Base-by-base conservation (phyloP, 2,888 invertebrate species). In the Synergus japonicus region DNA sequence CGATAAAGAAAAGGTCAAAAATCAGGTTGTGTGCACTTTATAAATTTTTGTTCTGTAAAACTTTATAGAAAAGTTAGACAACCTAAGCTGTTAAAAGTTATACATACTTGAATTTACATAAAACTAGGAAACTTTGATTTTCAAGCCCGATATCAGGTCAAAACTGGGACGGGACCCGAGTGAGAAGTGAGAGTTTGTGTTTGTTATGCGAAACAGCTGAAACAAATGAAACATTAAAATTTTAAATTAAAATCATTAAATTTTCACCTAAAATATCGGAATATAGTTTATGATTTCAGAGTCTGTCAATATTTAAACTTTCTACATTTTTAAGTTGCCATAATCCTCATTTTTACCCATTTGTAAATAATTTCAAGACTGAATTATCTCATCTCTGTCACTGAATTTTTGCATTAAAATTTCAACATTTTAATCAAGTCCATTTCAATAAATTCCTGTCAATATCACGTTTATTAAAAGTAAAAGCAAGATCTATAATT, bases 51-150 rank as follows among this genome's bases (percentile, higher is more conserved):
- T 15, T 41, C 29, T 65, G 37, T 65, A 65, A 46, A 69, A 69
- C 46, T 29, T 49, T 69, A 15, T 41, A 49, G 22, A 49, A 46
- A 69, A 15, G 46, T 69, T 12, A 29, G 46, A 22, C 13, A 69
- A 69, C 29, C 64, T 9, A 65, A 73, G 43, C 43, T 63, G 18
- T 41, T 65, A 83, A 82, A 84, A 84, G 80, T 83, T 83, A 78
- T 81, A 37, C 37, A 37, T 37, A 43, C 76, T 80, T 13, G 78
- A 79, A 83, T 82, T 83, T 84, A 78, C 82, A 84, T 82, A 79
- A 80, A 79, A 63, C 79, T 79, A 29, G 60, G 79, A 76, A 84
- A 83, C 79, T 82, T 83, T 29, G 79, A 78, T 83, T 81, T 78
- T n/a, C 69, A 77, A 80, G 80, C 77, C 76, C 81, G 78, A 78